Base-by-base conservation (phyloP, 2,113 vertebrate species). In the Tenebrosternarchus preto region DNA sequence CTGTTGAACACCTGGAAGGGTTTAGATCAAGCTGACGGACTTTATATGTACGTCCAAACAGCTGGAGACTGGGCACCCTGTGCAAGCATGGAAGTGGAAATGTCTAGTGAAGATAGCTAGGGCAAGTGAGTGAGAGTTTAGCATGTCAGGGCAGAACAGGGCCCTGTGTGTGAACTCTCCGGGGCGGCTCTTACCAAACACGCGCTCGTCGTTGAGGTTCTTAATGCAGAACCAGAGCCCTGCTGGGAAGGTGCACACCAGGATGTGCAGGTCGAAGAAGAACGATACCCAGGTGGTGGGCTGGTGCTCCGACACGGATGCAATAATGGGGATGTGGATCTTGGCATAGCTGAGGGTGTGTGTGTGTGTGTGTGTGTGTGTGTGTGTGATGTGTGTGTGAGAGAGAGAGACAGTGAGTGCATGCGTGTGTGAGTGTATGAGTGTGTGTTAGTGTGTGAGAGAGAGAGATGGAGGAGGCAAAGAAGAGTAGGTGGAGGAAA, bases 161-260 rank as follows among this genome's bases (percentile, higher is more conserved):
- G 39, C 39, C 39, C 39, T 43, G 39, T 43, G 39, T 43, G 39
- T 9, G 6, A 9, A 5, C 39, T 43, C 39, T 5, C 39, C 39
- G 39, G 11, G 39, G 39, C 6, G 2, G 11, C 15, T 12, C 31
- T 89, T 94, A 98, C 96, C 96, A 88, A 99, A 99, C 76, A 98
- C 96, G 85, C 97, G 94, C 87, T 98, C 97, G 81, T 98, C 96
- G 46, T 96, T 99, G 94, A 99, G 94, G 90, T 98, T 98, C 93
- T 97, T 99, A 93, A 98, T 97, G 91, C 97, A 98, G 94, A 98
- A 98, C 97, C 97, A 99, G 53, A 99, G 95, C 85, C 97, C 96
- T 72, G 97, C 96, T 89, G 96, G 97, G 91, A 99, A 98, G 79
- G 96, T 98, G 94, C 96, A 99, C 77, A 99, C 96, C 91, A 99